Conservation (phyloP, 2,797 vertebrate genomes). For the Bradypodion pumilum region DNA sequence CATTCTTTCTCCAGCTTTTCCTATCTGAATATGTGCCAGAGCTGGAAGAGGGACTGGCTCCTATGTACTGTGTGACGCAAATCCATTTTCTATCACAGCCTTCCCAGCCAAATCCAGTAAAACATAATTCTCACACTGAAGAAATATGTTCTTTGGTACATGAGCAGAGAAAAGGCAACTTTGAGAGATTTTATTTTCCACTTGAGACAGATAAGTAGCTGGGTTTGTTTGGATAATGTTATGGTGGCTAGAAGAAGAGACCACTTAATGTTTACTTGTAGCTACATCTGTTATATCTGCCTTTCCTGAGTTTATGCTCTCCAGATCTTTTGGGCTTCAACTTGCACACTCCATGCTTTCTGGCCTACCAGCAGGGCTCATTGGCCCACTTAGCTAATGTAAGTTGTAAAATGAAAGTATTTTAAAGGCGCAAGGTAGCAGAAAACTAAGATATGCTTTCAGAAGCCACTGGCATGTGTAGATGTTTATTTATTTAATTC, state of each 20-base stretch:
- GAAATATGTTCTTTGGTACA: not conserved
- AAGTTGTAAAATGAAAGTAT: not conserved
- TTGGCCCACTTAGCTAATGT: not conserved
- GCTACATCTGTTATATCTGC: not conserved
- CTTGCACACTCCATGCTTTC: not conserved
- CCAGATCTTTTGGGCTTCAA: not conserved
- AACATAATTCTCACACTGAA: not conserved
- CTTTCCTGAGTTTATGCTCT: not conserved
- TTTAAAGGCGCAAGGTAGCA: not conserved
- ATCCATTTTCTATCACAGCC: constrained; percentile 1
- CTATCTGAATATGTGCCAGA: not conserved
- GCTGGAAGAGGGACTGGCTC: not conserved
- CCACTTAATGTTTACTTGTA: not conserved
- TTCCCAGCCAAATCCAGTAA: rapidly evolving
- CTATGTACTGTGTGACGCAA: rapidly evolving
- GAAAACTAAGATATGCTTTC: not conserved
- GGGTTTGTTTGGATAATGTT: not conserved
- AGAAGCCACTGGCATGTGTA: not conserved
- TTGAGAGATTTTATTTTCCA: not conserved
- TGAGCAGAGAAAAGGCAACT: not conserved
- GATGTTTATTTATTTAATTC: not conserved
- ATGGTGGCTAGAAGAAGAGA: not conserved
- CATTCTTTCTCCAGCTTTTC: rapidly evolving
- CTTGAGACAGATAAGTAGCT: not conserved
- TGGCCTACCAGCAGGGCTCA: not conserved